These are phyloP conservation scores for Gortyna flavago DNA, from an alignment of 2,888 invertebrate species.

Conservation along the genomic window DNA sequence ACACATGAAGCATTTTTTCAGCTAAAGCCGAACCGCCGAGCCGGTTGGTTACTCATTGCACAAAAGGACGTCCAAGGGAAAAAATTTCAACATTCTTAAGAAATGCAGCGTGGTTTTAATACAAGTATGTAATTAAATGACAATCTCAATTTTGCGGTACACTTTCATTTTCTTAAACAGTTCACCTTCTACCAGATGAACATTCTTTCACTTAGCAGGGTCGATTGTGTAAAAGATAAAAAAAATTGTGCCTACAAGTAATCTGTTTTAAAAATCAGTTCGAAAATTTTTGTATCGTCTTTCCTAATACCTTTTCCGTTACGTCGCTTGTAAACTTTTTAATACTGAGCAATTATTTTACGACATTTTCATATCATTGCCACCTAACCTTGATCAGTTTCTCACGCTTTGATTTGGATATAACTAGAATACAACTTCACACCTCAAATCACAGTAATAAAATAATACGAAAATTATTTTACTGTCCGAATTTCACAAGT, in stretches of 20 bases:
- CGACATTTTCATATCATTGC: neutral
- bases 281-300: neutral
- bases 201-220: slow-evolving; percentile 43
- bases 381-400: slow-evolving; percentile 26
- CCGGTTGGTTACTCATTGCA: neutral
- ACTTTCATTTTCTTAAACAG: slow-evolving; percentile 41
- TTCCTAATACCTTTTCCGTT: slow-evolving; percentile 6
- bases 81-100: slow-evolving; percentile 30
- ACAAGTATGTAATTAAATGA: slow-evolving; percentile 19
- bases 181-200: slow-evolving; percentile 53
- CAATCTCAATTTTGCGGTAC: slow-evolving; percentile 11
- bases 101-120: slow-evolving; percentile 25
- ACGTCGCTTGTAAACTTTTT: slow-evolving; percentile 1
- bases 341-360: slow-evolving; percentile 11
- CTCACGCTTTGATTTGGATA: slow-evolving; percentile 25
- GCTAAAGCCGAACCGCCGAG: too few relatives aligned
- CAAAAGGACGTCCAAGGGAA: neutral
- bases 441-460: slow-evolving; percentile 23
- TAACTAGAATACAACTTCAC: slow-evolving; percentile 38
- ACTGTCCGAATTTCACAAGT: neutral
- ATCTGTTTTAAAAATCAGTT: neutral
- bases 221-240: slow-evolving; percentile 45
- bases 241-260: neutral
- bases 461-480: neutral
- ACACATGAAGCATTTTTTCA: neutral